These are phyloP conservation scores for Drosophila pegasa DNA, from an alignment of 2,888 invertebrate species.

Conservation along the genomic window DNA sequence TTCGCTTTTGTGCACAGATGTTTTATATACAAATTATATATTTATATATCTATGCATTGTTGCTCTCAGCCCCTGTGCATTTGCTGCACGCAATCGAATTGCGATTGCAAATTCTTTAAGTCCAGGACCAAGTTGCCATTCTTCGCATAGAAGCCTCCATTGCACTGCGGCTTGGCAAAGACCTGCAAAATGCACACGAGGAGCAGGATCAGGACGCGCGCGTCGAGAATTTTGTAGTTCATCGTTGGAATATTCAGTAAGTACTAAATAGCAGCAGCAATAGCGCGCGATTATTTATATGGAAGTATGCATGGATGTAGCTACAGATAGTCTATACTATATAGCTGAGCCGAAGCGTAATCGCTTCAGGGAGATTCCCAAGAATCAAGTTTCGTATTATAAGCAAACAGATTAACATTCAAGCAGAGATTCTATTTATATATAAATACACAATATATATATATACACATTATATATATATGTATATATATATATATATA, in stretches of 20 bases:
- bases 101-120: conserved; percentile 19
- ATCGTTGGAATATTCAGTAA: conserved; percentile 26
- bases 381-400: conserved; percentile 36
- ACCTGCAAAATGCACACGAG: not conserved
- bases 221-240: not conserved
- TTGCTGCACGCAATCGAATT: conserved; percentile 47
- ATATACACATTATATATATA: not conserved
- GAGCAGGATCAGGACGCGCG: not conserved
- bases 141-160: conserved; percentile 34
- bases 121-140: conserved; percentile 55
- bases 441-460: not conserved
- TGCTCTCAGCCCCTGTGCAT: conserved; percentile 31
- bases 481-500: not conserved
- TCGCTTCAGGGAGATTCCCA: conserved; percentile 62
- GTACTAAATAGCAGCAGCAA: not conserved
- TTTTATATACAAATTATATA: not conserved
- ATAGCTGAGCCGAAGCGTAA: conserved; percentile 8
- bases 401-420: conserved; percentile 22
- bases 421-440: not conserved
- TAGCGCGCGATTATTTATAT: conserved; percentile 2
- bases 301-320: conserved; percentile 29
- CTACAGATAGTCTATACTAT: not conserved
- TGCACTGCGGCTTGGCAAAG: conserved; percentile 32
- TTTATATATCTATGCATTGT: not conserved
- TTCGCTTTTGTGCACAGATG: not conserved